phyloP scores from a whole-genome alignment of 2,888 invertebrate species.

The Mythimna impura region DNA sequence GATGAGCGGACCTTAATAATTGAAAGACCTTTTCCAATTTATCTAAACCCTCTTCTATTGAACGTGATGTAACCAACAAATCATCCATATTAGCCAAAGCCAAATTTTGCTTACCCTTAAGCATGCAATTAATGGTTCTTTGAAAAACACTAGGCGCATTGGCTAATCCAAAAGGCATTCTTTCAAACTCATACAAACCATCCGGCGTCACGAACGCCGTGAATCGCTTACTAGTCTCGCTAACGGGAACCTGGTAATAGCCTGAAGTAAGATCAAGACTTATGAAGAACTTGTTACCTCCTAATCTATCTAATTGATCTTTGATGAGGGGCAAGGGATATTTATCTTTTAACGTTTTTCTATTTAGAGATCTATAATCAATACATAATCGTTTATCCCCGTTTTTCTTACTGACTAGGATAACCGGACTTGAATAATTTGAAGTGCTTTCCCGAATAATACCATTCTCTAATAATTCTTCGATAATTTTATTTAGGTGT shows the following conservation, averaged over 20 bases:
- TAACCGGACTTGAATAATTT: too few species aligned
- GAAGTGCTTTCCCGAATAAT: too few species aligned
- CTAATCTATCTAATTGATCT: neutral
- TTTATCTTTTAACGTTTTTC: too few species aligned
- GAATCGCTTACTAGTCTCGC: neutral
- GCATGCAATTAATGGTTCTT: conserved; percentile 9
- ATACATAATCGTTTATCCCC: too few species aligned
- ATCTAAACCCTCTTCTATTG: neutral
- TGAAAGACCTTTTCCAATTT: neutral
- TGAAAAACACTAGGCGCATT: conserved; percentile 4
- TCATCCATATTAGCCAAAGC: neutral
- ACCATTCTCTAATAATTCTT: too few species aligned
- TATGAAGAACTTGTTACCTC: neutral
- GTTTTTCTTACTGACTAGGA: too few species aligned
- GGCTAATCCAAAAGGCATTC: neutral
- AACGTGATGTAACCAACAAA: neutral
- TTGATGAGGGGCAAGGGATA: too few species aligned
- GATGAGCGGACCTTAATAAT: neutral
- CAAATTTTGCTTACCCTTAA: neutral
- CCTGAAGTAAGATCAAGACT: conserved; percentile 3
- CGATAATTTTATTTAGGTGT: too few species aligned
- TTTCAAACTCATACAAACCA: conserved; percentile 1
- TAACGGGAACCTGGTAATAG: neutral
- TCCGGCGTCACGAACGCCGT: conserved; percentile 6
- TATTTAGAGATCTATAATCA: too few species aligned